phyloP scores from a whole-genome alignment of 30 jellyfish, hydroid and myxozoan genomes.

The Pseudorhiza aurosa region DNA sequence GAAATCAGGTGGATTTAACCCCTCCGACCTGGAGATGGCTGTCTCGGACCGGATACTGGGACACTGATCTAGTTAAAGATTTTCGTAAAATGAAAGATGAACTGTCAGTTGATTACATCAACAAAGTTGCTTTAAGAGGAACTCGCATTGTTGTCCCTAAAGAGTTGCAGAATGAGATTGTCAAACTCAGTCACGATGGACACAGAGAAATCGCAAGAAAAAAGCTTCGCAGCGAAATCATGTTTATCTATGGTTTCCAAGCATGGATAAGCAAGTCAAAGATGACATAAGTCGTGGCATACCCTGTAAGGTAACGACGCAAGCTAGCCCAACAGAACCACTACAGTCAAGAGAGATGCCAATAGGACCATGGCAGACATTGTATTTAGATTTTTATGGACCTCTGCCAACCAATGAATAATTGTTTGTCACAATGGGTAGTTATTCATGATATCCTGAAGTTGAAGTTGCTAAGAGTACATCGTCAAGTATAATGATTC shows the following conservation, averaged over 20 bases:
- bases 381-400: constrained; percentile 28
- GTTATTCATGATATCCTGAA: constrained; percentile 50
- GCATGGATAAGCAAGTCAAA: no score
- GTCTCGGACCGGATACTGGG: background rate
- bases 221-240: constrained; percentile 4
- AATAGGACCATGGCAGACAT: constrained; percentile 30
- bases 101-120: background rate
- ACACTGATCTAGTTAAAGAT: background rate
- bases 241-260: no score
- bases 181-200: constrained; percentile 32
- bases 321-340: constrained; percentile 50
- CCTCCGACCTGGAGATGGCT: no score
- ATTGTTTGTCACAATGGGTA: constrained; percentile 31
- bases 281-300: constrained; percentile 6
- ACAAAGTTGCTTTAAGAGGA: background rate
- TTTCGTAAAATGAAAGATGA: constrained; percentile 14
- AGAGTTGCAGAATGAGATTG: background rate
- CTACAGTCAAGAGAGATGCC: constrained; percentile 5
- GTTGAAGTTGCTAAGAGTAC: constrained; percentile 33
- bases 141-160: constrained; percentile 4
- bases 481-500: background rate
- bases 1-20: no score
- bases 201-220: constrained; percentile 59
- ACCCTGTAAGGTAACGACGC: constrained; percentile 54
- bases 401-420: constrained; percentile 44